Evolutionary conservation across 2,888 invertebrate species (phyloP).

Genomic region (Drosophila hamatofila): DNA sequence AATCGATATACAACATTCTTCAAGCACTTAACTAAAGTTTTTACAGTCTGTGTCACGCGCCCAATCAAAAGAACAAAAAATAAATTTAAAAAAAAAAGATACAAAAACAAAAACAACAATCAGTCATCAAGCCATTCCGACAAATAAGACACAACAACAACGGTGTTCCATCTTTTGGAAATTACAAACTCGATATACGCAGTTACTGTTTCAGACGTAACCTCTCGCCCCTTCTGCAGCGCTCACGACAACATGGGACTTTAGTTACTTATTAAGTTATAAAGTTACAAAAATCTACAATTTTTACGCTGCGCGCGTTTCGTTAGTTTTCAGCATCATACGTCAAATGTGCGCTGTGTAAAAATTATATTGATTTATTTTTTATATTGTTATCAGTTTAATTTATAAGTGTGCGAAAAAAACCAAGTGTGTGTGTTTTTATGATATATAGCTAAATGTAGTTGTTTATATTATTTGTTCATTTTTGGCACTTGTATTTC

Average conservation of each 20-base stretch:
- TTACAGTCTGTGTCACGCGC: constrained; percentile 54
- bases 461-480: constrained; percentile 69
- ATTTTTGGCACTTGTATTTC: constrained; percentile 65
- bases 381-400: constrained; percentile 21
- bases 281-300: constrained; percentile 45
- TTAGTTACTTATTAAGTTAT: constrained; percentile 72
- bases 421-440: constrained; percentile 64
- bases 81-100: background rate
- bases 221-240: constrained; percentile 12
- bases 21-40: constrained; percentile 22
- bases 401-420: constrained; percentile 33
- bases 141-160: constrained; percentile 51
- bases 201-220: constrained; percentile 53
- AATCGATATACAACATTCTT: constrained; percentile 2
- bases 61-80: constrained; percentile 12
- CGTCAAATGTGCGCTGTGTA: constrained; percentile 64
- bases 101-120: constrained; percentile 30
- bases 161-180: constrained; percentile 68
- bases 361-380: constrained; percentile 54
- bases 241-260: constrained; percentile 65
- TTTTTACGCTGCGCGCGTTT: constrained; percentile 70
- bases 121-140: constrained; percentile 72
- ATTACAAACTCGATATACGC: constrained; percentile 62
- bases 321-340: constrained; percentile 60
- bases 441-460: constrained; percentile 46